phyloP scores from a whole-genome alignment of 2,113 vertebrate species.

The Lutjanus erythropterus region DNA sequence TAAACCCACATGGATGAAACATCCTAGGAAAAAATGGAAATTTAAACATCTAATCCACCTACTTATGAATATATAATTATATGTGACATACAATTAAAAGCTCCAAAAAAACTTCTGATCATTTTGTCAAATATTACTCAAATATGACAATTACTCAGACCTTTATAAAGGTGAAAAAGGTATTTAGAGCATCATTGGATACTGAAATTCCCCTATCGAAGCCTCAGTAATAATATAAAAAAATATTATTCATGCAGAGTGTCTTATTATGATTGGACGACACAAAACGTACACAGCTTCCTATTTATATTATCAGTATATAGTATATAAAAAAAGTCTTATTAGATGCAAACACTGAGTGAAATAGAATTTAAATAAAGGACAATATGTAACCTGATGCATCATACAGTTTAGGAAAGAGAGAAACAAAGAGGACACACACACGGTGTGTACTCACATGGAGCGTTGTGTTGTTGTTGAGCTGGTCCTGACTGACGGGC shows the following conservation, averaged over 20 bases:
- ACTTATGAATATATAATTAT: neutral
- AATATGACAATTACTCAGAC: too few species aligned
- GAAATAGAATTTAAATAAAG: too few species aligned
- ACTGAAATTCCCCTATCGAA: neutral
- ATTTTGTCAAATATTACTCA: too few species aligned
- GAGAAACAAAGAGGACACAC: constrained; percentile 1
- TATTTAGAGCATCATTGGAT: too few species aligned
- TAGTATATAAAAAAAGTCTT: too few species aligned
- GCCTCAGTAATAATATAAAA: neutral
- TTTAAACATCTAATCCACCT: too few species aligned
- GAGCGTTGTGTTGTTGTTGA: constrained; percentile 81
- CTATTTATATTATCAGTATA: too few species aligned
- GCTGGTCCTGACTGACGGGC: constrained; percentile 72
- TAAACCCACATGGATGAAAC: neutral
- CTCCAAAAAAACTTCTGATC: neutral
- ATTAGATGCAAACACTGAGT: too few species aligned
- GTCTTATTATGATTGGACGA: neutral
- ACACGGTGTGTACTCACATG: constrained; percentile 71
- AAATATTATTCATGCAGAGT: neutral
- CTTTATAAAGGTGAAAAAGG: neutral
- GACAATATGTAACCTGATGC: too few species aligned
- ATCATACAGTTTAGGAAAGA: too few species aligned
- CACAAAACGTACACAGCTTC: neutral
- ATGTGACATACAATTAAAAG: neutral
- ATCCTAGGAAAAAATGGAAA: too few species aligned